These are phyloP conservation scores for Drosophila nr. fundita DNA, from an alignment of 2,888 invertebrate species.

Conservation along the genomic window DNA sequence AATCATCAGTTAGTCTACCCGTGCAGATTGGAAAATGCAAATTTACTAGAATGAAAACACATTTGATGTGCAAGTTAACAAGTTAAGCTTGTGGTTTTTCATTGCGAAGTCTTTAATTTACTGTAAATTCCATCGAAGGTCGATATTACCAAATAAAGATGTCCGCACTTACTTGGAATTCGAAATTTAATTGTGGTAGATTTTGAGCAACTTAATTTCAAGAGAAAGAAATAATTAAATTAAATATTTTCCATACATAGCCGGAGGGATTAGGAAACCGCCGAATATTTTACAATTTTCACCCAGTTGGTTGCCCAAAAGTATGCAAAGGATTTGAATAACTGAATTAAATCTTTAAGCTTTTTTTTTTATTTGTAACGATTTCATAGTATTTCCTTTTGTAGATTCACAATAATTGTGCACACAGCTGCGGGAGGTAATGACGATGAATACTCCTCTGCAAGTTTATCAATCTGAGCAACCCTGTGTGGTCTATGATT, in stretches of 20 bases:
- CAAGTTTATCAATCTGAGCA: not conserved
- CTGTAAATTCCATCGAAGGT: not conserved
- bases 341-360: not conserved
- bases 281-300: not conserved
- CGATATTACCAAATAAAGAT: not conserved
- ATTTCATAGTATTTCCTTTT: not conserved
- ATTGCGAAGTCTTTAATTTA: not conserved
- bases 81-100: not conserved
- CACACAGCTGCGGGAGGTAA: not conserved
- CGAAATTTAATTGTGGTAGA: not conserved
- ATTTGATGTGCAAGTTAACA: not conserved
- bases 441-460: not conserved
- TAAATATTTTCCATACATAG: not conserved
- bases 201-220: not conserved
- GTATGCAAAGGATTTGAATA: constrained; percentile 2
- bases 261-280: not conserved
- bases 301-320: not conserved
- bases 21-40: not conserved
- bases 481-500: not conserved
- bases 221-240: not conserved
- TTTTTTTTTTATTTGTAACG: not conserved
- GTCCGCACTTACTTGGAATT: not conserved
- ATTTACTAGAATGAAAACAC: not conserved
- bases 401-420: not conserved
- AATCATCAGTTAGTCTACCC: not conserved